Conservation (phyloP, 1,140 invertebrate genomes). For the Homalodisca vitripennis region DNA sequence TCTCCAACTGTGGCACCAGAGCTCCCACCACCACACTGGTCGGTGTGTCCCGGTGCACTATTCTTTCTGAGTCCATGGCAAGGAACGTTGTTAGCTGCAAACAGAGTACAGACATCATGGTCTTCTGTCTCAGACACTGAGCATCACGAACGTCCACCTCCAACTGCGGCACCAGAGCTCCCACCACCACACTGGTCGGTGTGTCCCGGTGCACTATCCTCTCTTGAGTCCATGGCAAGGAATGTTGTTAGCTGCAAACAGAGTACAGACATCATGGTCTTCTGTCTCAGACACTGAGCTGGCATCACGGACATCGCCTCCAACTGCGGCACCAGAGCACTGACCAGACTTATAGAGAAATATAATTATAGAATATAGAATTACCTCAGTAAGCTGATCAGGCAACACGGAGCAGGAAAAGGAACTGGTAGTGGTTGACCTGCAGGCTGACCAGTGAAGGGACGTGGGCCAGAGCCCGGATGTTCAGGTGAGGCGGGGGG, state of each 20-base stretch:
- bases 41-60: slow-evolving; percentile 41
- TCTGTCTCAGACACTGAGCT: neutral
- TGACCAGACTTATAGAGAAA: too few relatives aligned
- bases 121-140: neutral
- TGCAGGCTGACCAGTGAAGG: slow-evolving; percentile 80
- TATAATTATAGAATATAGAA: too few relatives aligned
- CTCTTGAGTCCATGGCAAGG: slow-evolving; percentile 74
- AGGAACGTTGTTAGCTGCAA: slow-evolving; percentile 68
- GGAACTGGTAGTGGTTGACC: slow-evolving; percentile 89
- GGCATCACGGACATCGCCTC: neutral
- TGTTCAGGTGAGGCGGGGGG: slow-evolving; percentile 53
- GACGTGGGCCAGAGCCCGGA: slow-evolving; percentile 69
- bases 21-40: slow-evolving; percentile 71
- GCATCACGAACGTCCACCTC: neutral
- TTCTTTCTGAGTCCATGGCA: slow-evolving; percentile 67
- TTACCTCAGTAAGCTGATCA: slow-evolving; percentile 65
- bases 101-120: slow-evolving; percentile 1
- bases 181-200: neutral
- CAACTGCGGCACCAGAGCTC: neutral
- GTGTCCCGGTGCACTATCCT: slow-evolving; percentile 30
- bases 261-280: neutral
- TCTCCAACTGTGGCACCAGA: slow-evolving; percentile 78
- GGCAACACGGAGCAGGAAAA: slow-evolving; percentile 80
- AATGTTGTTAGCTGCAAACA: slow-evolving; percentile 64
- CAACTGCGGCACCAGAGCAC: neutral